phyloP scores from a whole-genome alignment of 2,113 vertebrate species.

The Phodopus roborovskii region DNA sequence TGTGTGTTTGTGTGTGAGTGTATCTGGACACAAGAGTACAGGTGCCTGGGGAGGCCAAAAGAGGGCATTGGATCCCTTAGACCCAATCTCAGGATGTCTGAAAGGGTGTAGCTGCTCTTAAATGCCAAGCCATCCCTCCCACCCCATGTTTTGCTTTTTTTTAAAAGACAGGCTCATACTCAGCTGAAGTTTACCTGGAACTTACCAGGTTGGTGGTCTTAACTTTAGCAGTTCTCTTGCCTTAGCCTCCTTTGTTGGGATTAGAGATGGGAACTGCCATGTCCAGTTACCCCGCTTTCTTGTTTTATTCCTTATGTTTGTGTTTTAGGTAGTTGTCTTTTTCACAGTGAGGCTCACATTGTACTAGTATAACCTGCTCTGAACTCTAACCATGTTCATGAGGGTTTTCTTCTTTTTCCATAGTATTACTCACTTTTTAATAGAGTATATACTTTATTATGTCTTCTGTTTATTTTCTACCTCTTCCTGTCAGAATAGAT shows the following conservation, averaged over 20 bases:
- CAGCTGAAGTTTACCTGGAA: background rate
- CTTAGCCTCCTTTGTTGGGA: background rate
- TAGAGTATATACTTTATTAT: background rate
- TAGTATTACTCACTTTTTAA: background rate
- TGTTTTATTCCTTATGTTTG: background rate
- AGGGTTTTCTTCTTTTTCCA: background rate
- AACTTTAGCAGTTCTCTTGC: background rate
- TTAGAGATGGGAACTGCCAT: background rate
- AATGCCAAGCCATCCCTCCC: background rate
- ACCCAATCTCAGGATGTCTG: background rate
- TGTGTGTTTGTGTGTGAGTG: background rate
- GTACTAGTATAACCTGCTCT: background rate
- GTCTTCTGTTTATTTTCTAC: background rate
- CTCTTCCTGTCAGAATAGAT: constrained; percentile 16
- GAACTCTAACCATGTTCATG: background rate
- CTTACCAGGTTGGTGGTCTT: background rate
- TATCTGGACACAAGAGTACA: background rate
- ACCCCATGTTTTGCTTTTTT: background rate
- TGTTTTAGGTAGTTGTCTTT: background rate
- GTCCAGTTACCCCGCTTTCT: background rate
- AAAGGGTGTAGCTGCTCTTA: background rate
- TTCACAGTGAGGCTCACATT: background rate
- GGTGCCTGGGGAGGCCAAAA: background rate
- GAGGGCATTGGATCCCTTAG: background rate
- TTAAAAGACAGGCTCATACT: background rate